Evolutionary conservation across 2,888 invertebrate genomes (phyloP).

Genomic region (Hirtodrosophila confusa): DNA sequence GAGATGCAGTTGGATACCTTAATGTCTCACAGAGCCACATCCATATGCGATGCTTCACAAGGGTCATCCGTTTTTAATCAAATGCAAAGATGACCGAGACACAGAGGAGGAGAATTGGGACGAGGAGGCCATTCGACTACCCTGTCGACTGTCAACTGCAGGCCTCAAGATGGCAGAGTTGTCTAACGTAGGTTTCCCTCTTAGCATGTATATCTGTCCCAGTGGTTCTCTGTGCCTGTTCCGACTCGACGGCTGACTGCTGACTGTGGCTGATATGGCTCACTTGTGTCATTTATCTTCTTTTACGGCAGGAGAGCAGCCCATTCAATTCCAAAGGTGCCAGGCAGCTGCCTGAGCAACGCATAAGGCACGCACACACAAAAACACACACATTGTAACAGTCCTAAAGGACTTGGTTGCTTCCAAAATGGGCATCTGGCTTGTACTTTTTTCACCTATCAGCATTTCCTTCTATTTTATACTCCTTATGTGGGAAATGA

Average conservation of each 20-base stretch:
- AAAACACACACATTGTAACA: slow-evolving; percentile 5
- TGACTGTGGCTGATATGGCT: slow-evolving; percentile 74
- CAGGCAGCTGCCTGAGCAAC: slow-evolving; percentile 67
- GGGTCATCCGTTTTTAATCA: slow-evolving; percentile 68
- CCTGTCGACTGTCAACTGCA: slow-evolving; percentile 60
- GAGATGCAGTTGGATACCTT: slow-evolving; percentile 16
- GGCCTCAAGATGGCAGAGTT: slow-evolving; percentile 68
- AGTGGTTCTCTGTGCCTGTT: slow-evolving; percentile 27
- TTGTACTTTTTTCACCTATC: too few relatives aligned
- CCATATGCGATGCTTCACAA: slow-evolving; percentile 50
- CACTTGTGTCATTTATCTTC: slow-evolving; percentile 79
- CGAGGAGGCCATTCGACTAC: slow-evolving; percentile 8
- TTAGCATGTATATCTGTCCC: neutral
- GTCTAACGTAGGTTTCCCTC: slow-evolving; percentile 22
- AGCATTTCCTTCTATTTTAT: too few relatives aligned
- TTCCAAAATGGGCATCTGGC: too few relatives aligned
- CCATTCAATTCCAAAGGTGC: slow-evolving; percentile 77
- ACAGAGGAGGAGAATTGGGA: neutral
- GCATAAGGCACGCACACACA: slow-evolving; percentile 43
- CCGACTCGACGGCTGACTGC: slow-evolving; percentile 30
- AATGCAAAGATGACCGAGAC: slow-evolving; percentile 61
- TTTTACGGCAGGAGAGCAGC: slow-evolving; percentile 67
- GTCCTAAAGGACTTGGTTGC: too few relatives aligned
- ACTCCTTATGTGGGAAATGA: too few relatives aligned
- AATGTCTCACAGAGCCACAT: slow-evolving; percentile 4